Conservation (phyloP, 2,113 vertebrate species). For the Sturnus vulgaris region DNA sequence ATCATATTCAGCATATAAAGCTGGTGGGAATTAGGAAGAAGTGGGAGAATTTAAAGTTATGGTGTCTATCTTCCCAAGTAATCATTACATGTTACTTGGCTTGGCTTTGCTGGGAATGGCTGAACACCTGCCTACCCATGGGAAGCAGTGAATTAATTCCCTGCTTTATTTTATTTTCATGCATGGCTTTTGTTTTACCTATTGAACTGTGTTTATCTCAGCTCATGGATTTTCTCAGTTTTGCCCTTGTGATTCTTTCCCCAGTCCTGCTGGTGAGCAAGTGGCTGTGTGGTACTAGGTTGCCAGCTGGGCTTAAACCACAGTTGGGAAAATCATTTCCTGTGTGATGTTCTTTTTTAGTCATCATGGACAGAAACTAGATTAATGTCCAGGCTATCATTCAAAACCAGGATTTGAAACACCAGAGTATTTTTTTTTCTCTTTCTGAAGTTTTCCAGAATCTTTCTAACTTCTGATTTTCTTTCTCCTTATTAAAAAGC, state of each 20-base stretch:
- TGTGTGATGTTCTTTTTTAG: not conserved
- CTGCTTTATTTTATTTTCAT: not conserved
- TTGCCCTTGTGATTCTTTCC: not conserved
- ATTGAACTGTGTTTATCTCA: not conserved
- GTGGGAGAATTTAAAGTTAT: not conserved
- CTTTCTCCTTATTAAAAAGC: constrained; percentile 89
- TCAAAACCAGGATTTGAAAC: not conserved
- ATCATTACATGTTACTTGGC: not conserved
- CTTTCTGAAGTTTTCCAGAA: constrained; percentile 65
- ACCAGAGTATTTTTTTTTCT: constrained; percentile 34
- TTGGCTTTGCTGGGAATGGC: not conserved
- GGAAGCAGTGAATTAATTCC: not conserved
- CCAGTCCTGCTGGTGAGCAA: not conserved
- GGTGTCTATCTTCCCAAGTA: not conserved
- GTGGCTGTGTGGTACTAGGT: not conserved
- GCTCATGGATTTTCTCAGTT: not conserved
- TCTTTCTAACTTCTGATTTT: constrained; percentile 80
- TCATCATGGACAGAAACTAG: not conserved
- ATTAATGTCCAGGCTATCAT: not conserved
- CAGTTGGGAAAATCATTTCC: not conserved
- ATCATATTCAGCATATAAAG: not conserved
- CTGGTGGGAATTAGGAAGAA: not conserved
- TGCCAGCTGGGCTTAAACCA: not conserved
- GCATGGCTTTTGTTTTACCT: not conserved
- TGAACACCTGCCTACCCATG: not conserved